Percentiles rank a stretch among this genome's conserved stretches.
phyloP scores from a whole-genome alignment of 2,797 vertebrate species.

The Malacoraja senta region DNA sequence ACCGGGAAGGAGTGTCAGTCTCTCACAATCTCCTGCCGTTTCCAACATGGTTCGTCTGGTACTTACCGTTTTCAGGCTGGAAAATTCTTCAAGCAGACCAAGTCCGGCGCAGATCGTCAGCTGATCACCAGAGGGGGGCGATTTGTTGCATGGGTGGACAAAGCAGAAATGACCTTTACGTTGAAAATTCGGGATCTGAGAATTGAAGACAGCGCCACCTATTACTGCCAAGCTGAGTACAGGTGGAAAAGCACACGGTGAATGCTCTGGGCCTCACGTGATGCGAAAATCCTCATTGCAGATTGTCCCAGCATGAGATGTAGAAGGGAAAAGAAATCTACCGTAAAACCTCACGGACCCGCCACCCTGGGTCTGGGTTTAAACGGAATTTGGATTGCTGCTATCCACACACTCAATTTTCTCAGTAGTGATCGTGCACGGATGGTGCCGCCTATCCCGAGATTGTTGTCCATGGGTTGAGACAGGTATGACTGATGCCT shows the following conservation, averaged over 20 bases:
- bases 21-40: background rate
- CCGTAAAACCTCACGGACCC: background rate
- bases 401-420: background rate
- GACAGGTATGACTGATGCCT: background rate
- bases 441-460: no score
- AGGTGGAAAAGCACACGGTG: background rate
- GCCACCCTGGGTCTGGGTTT: background rate
- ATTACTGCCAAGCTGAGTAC: background rate
- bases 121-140: background rate
- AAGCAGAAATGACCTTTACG: background rate
- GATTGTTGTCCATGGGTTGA: background rate
- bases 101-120: background rate
- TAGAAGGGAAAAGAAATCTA: background rate
- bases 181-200: background rate
- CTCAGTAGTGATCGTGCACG: background rate
- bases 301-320: background rate
- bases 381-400: background rate
- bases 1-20: background rate
- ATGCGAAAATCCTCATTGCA: background rate
- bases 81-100: background rate
- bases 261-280: background rate
- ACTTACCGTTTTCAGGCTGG: background rate
- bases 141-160: background rate
- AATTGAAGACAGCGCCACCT: background rate
- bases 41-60: accelerated